Percentiles rank a stretch among this genome's conserved stretches.
These are phyloP conservation scores for Drosophila anomalata DNA, from an alignment of 2,888 invertebrate genomes.

Conservation along the genomic window DNA sequence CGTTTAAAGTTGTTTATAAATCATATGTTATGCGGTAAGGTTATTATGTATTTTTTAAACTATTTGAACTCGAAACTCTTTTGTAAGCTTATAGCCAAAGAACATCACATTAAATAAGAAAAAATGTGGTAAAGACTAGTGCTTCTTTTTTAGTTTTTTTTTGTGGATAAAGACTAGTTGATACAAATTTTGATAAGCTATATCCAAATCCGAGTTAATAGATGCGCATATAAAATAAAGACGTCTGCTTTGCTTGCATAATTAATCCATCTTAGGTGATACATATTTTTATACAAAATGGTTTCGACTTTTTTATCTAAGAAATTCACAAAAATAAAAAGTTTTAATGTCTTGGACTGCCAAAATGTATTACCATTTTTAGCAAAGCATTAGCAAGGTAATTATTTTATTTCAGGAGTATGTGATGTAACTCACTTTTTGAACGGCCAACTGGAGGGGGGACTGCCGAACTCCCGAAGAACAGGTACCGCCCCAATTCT, in stretches of 20 bases:
- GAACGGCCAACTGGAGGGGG: conserved; percentile 64
- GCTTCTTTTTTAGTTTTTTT: not conserved
- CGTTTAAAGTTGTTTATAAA: not conserved
- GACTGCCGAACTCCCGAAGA: conserved; percentile 52
- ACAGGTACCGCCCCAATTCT: conserved; percentile 60
- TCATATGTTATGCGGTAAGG: not conserved
- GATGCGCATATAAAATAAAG: conserved; percentile 24
- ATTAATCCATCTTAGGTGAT: conserved; percentile 16
- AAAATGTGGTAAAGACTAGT: not conserved
- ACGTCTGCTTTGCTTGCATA: conserved; percentile 6
- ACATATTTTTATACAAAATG: conserved; percentile 14
- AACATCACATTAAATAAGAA: not conserved
- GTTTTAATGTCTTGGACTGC: not conserved
- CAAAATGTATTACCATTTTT: not conserved
- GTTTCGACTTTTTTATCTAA: conserved; percentile 1
- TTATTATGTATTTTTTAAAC: not conserved
- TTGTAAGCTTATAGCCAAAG: not conserved
- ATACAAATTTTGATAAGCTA: not conserved
- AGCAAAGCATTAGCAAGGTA: not conserved
- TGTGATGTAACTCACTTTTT: conserved; percentile 60
- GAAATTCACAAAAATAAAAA: not conserved
- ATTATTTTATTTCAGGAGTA: not conserved
- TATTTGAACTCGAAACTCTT: not conserved
- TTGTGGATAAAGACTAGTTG: not conserved
- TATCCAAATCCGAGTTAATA: not conserved